Percentiles rank a stretch among this genome's conserved stretches.
Conservation (phyloP, 2,888 invertebrate genomes). For the Tipula vernalis region DNA sequence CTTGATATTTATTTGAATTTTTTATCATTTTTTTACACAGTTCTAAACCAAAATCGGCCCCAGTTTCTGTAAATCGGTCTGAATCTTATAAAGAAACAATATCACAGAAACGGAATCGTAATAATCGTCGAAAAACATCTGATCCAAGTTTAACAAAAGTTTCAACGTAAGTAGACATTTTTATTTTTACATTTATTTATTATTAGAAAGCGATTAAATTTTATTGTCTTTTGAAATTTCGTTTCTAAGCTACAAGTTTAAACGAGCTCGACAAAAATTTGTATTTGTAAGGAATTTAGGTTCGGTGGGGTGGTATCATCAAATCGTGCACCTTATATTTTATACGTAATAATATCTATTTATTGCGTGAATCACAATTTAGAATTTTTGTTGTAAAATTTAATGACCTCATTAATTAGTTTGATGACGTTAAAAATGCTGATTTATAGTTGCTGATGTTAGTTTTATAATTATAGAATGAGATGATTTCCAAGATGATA, state of each 20-base stretch:
- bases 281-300: not conserved
- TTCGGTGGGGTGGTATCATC: not conserved
- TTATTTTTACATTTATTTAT: not conserved
- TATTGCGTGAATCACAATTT: not conserved
- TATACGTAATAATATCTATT: not conserved
- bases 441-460: not conserved
- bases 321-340: not conserved
- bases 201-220: not conserved
- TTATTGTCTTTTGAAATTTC: not conserved
- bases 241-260: not conserved
- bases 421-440: not conserved
- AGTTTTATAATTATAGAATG: not conserved
- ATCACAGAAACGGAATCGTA: constrained; percentile 50
- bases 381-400: not conserved
- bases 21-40: not conserved
- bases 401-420: not conserved
- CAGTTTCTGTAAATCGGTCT: constrained; percentile 46
- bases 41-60: constrained; percentile 27
- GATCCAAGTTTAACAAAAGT: constrained; percentile 66
- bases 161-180: constrained; percentile 32
- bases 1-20: not conserved
- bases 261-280: not conserved
- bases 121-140: constrained; percentile 61
- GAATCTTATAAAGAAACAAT: constrained; percentile 61
- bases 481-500: not conserved